Evolutionary conservation across 2,888 invertebrate species (phyloP), one percentile per base, ranked within the genome.

Genomic region (Drosophila conformis): DNA sequence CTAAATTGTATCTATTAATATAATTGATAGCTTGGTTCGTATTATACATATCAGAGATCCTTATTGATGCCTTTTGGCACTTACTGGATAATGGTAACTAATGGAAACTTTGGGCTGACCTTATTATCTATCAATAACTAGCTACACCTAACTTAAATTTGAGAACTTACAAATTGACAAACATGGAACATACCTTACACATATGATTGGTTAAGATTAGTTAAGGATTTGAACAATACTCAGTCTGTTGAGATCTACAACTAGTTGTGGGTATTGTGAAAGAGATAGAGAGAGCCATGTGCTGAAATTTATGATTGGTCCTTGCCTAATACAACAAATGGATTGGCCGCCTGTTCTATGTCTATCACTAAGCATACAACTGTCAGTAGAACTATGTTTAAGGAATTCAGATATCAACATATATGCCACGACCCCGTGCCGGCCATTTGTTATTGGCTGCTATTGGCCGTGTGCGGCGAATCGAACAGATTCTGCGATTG

Each of bases 401-500:
- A 64, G 64, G 67, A 54, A 57, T 65, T 38, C 15, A 18, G 29
- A 40, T 61, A 56, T 71, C 59, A 77, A 42, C 58, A 13, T 35
- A 52, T 21, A 52, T 52, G 77, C 70, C 76, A 75, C 63, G 60
- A 71, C 66, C 62, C 80, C 54, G 15, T 36, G 29, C n/a, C 40
- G 53, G 53, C 56, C 46, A 35, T 56, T 38, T 68, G 51, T 63
- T 81, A 81, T 54, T 70, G 91, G 80, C 78, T 87, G 53, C 69
- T 78, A 62, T 83, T 79, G 4, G 83, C 68, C 40, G 81, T 58
- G 61, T 91, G 91, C 21, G 91, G 87, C 36, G 91, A 87, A 69
- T 87, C 91, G 73, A 93, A 94, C 27, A 94, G 85, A 73, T 93
- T 91, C 81, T 93, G 93, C 27, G 93, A 93, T 84, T 93, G 93